Conservation (phyloP, 2,888 invertebrate species). For the Caenorhabditis afra region DNA sequence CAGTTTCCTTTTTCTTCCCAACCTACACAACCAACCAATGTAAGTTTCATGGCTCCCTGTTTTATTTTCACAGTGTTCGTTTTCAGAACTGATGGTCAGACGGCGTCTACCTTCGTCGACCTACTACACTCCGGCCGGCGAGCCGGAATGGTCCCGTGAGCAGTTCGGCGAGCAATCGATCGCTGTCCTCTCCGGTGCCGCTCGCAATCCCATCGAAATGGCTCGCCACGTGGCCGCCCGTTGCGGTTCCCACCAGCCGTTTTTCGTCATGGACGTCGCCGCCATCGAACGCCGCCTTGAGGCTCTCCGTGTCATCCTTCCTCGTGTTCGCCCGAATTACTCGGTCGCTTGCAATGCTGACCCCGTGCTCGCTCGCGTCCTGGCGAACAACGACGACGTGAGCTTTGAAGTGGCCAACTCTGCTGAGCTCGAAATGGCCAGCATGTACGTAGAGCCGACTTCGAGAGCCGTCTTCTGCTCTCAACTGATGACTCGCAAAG, state of each 20-base stretch:
- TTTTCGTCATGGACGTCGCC: constrained; percentile 78
- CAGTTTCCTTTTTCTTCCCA: too few species aligned
- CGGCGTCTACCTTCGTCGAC: constrained; percentile 67
- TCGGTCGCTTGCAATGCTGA: constrained; percentile 98
- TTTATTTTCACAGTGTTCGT: neutral
- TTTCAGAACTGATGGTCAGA: constrained; percentile 63
- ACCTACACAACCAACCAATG: neutral
- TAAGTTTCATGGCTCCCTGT: neutral
- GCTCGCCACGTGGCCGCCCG: constrained; percentile 67
- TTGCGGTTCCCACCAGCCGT: constrained; percentile 65
- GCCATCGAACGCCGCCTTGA: constrained; percentile 67
- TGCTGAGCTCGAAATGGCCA: constrained; percentile 50
- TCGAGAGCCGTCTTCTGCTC: constrained; percentile 51
- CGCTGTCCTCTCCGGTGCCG: constrained; percentile 57
- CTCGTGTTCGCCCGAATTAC: constrained; percentile 75
- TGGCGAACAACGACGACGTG: constrained; percentile 84
- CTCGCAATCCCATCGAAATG: constrained; percentile 60
- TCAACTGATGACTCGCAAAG: constrained; percentile 59
- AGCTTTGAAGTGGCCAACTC: constrained; percentile 88
- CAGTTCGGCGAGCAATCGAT: constrained; percentile 63
- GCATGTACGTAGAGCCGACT: constrained; percentile 39
- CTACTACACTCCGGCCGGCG: constrained; percentile 62
- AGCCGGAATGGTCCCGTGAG: constrained; percentile 63
- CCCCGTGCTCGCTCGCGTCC: constrained; percentile 84
- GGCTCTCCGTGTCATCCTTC: constrained; percentile 87